Percentiles rank a stretch among this genome's conserved stretches.
Conservation (phyloP, 2,888 invertebrate species). For the Seira sanloemensis region DNA sequence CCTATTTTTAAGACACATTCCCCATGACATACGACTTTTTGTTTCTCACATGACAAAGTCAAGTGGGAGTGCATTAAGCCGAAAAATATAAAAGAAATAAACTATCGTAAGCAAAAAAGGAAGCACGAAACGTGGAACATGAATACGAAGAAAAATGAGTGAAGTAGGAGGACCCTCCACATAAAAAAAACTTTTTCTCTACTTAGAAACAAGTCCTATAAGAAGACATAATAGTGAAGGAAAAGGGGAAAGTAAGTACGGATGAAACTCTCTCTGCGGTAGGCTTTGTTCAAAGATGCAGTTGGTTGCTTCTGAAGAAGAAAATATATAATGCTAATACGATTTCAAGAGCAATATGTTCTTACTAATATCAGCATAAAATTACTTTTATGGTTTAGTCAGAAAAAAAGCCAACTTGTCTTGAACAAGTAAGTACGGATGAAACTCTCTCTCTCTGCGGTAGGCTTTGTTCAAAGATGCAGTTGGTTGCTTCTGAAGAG, state of each 20-base stretch:
- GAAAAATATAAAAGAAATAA: constrained; percentile 21
- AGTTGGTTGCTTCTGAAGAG: not conserved
- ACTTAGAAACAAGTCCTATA: not conserved
- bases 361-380: not conserved
- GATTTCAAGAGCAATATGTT: constrained; percentile 43
- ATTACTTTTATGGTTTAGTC: not conserved
- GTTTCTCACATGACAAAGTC: constrained; percentile 60
- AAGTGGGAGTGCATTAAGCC: constrained; percentile 59
- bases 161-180: constrained; percentile 8
- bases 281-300: not conserved
- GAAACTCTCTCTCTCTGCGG: not conserved
- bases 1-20: constrained; percentile 32
- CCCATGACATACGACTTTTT: constrained; percentile 58
- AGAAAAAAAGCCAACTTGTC: not conserved
- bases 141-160: constrained; percentile 8
- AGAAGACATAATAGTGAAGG: not conserved
- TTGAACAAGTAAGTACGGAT: not conserved
- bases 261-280: not conserved
- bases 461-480: not conserved
- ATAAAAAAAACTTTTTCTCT: constrained; percentile 7
- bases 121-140: not conserved
- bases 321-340: constrained; percentile 22
- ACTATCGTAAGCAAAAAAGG: not conserved
- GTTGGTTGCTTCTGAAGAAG: not conserved
- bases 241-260: constrained; percentile 26